Base-by-base conservation (phyloP, 2,888 invertebrate genomes). In the Zaprionus obscuricornis region DNA sequence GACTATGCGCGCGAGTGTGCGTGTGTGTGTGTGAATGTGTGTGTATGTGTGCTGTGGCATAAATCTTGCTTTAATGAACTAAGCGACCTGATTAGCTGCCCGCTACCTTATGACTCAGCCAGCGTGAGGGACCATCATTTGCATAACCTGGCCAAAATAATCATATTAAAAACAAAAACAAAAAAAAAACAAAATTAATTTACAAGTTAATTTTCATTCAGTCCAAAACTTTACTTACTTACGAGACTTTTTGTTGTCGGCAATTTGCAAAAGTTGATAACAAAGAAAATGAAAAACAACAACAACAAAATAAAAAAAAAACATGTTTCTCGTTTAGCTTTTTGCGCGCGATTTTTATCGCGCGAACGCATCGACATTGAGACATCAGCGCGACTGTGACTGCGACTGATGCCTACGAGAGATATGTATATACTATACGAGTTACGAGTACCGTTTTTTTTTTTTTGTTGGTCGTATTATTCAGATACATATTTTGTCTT, bases 31-130 rank as follows among this genome's bases (percentile, higher is more conserved):
- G 13, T 40, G 39, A 52, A 66, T 49, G 43, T 52, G 66, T 36
- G 31, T 58, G 50, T 64, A 46, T 65, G 66, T 29, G 64, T 45
- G 45, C 50, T 62, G 36, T 56, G 52, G 66, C 66, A 85, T 79
- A 82, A 85, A 79, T 79, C 75, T 82, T 62, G 56, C 43, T 72
- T 81, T 78, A 85, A 78, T 85, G 71, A 77, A 74, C 78, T 68
- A 36, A 66, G 37, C 85, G 78, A 64, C 74, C 85, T 81, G 85
- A 85, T 85, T 78, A 78, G 68, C 70, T 39, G 47, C 43, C 27
- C 2, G 2, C 14, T 16, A 8, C 18, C 17, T 39, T 46, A 31
- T 11, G 29, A 46, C 49, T 64, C 55, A 71, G 68, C 49, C 50
- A 17, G 31, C 26, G n/a, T n/a, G n/a, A n/a, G n/a, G n/a, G n/a